These are phyloP conservation scores for Piprites chloris DNA, from an alignment of 2,113 vertebrate genomes.

Conservation along the genomic window DNA sequence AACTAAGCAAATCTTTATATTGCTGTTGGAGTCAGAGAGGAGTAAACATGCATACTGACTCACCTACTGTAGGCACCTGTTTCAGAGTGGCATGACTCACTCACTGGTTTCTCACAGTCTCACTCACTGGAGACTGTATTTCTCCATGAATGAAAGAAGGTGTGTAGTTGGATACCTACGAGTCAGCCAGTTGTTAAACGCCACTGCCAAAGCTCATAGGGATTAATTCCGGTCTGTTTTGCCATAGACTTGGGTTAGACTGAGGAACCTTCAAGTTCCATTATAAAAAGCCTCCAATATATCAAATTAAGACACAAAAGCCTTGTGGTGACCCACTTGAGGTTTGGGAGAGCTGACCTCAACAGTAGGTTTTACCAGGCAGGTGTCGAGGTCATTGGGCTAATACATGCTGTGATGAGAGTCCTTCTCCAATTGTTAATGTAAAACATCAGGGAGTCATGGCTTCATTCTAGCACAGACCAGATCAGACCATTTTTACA, in stretches of 20 bases:
- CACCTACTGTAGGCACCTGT: not conserved
- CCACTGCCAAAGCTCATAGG: not conserved
- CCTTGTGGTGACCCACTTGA: not conserved
- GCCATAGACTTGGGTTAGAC: not conserved
- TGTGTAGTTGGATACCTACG: not conserved
- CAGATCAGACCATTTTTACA: conserved; percentile 32
- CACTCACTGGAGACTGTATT: not conserved
- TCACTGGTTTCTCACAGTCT: not conserved
- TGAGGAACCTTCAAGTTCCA: not conserved
- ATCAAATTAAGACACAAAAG: not conserved
- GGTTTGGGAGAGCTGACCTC: not conserved
- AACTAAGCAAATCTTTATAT: not conserved
- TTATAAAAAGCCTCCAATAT: not conserved
- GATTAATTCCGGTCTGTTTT: not conserved
- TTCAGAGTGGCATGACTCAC: not conserved
- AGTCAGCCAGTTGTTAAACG: not conserved
- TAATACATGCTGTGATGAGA: not conserved
- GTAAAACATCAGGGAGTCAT: not conserved
- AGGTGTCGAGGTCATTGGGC: not conserved
- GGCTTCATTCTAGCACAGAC: conserved; percentile 20
- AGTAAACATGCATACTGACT: not conserved
- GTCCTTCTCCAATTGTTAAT: not conserved
- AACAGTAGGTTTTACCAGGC: not conserved
- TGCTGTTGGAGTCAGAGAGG: not conserved
- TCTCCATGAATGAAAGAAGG: not conserved